phyloP scores from a whole-genome alignment of 2,888 invertebrate species.

The Diplolepis rosae region DNA sequence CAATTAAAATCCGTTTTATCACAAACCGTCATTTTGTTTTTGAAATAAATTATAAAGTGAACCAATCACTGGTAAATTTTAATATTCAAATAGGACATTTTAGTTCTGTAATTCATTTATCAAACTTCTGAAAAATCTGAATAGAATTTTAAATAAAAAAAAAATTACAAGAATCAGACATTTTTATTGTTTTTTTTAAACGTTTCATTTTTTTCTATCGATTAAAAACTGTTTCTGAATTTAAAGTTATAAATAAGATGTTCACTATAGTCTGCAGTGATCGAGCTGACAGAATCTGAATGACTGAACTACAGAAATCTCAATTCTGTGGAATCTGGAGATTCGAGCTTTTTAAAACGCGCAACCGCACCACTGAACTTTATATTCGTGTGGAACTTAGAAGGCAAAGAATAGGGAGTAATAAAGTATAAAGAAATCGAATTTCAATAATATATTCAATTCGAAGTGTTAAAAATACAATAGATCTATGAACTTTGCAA shows the following conservation, averaged over 20 bases:
- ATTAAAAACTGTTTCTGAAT: neutral
- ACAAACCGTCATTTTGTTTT: constrained; percentile 1
- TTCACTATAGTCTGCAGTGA: neutral
- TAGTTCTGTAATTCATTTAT: neutral
- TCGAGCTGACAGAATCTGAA: neutral
- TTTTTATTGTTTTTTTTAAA: neutral
- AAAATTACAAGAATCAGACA: neutral
- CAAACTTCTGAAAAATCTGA: neutral
- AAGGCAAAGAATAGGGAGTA: neutral
- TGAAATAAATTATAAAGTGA: neutral
- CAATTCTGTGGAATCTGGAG: neutral
- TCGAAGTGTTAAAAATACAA: too few species aligned
- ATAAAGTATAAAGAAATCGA: too few species aligned
- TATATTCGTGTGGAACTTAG: neutral
- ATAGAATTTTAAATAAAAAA: neutral
- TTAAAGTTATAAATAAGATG: neutral
- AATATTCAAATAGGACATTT: neutral
- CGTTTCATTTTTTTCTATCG: neutral
- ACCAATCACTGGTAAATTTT: neutral
- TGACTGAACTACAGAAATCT: constrained; percentile 15
- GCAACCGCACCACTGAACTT: constrained; percentile 2
- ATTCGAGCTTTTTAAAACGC: constrained; percentile 22
- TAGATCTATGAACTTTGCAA: too few species aligned
- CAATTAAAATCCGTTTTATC: constrained; percentile 16
- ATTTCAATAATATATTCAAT: too few species aligned